Conservation (phyloP, 2,797 vertebrate species). For the Danionella dracula region DNA sequence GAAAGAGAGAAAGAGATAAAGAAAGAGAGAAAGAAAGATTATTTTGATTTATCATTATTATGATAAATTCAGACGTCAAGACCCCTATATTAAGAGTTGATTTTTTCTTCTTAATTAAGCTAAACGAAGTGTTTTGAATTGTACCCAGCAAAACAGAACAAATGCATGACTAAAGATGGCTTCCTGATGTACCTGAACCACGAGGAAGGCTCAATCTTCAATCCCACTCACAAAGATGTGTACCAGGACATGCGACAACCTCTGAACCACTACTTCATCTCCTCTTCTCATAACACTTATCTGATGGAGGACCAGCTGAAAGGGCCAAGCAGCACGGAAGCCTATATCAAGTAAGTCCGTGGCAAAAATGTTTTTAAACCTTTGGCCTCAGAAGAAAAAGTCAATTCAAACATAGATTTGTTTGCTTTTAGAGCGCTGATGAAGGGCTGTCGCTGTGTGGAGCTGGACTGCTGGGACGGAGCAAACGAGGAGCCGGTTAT, state of each 20-base stretch:
- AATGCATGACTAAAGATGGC: conserved; percentile 85
- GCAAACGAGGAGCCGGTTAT: conserved; percentile 84
- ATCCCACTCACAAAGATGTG: conserved; percentile 69
- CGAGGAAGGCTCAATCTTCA: conserved; percentile 75
- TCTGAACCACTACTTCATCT: conserved; percentile 89
- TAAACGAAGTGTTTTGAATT: background rate
- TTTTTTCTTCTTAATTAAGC: no score
- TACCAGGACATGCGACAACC: conserved; percentile 95
- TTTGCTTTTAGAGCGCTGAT: conserved; percentile 75
- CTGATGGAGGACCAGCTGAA: conserved; percentile 91
- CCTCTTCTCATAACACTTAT: conserved; percentile 97
- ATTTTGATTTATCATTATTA: no score
- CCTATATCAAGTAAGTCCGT: conserved; percentile 93
- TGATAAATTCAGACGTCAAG: no score
- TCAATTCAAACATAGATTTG: no score
- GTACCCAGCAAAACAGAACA: conserved; percentile 74
- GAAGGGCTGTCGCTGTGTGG: conserved; percentile 93
- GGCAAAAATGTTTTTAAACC: background rate
- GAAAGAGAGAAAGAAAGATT: no score
- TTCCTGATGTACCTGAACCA: conserved; percentile 88
- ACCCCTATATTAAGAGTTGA: no score
- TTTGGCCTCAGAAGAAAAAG: no score
- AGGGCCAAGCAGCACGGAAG: conserved; percentile 93
- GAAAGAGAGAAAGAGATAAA: no score
- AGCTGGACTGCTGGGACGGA: conserved; percentile 95